Evolutionary conservation across 2,888 invertebrate genomes (phyloP).

Genomic region (Allophyes oxyacanthae): DNA sequence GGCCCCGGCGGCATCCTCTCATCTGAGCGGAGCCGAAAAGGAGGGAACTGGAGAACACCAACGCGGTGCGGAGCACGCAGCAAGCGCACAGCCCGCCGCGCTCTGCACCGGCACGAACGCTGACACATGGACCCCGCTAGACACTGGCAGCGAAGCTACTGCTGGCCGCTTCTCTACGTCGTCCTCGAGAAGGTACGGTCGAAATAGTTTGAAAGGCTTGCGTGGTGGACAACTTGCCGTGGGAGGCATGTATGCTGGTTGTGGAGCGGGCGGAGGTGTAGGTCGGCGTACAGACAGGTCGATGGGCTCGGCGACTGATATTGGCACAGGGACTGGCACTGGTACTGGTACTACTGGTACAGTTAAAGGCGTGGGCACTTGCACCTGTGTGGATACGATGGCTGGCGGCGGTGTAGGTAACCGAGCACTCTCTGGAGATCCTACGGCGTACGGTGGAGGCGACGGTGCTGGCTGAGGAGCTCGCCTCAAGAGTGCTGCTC

Average conservation of each 20-base stretch:
- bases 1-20: slow-evolving; percentile 80
- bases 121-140: slow-evolving; percentile 78
- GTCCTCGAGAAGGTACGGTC: slow-evolving; percentile 93
- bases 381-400: slow-evolving; percentile 62
- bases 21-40: slow-evolving; percentile 85
- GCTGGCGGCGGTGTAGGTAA: slow-evolving; percentile 80
- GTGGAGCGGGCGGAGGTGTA: slow-evolving; percentile 77
- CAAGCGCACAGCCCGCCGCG: slow-evolving; percentile 78
- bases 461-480: slow-evolving; percentile 86
- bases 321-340: slow-evolving; percentile 64
- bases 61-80: slow-evolving; percentile 84
- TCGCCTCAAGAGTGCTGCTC: slow-evolving; percentile 91
- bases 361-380: slow-evolving; percentile 62
- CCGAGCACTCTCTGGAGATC: slow-evolving; percentile 83
- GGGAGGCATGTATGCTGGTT: slow-evolving; percentile 66
- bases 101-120: slow-evolving; percentile 86
- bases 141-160: slow-evolving; percentile 77
- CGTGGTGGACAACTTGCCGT: slow-evolving; percentile 76
- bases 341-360: slow-evolving; percentile 57
- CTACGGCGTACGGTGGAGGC: slow-evolving; percentile 82
- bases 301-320: slow-evolving; percentile 75
- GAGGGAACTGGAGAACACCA: slow-evolving; percentile 92
- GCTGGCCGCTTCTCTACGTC: slow-evolving; percentile 83
- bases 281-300: slow-evolving; percentile 78
- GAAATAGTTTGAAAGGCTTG: slow-evolving; percentile 93